These are phyloP conservation scores for Ectobius pallidus DNA, from an alignment of 2,888 invertebrate species.

Conservation along the genomic window DNA sequence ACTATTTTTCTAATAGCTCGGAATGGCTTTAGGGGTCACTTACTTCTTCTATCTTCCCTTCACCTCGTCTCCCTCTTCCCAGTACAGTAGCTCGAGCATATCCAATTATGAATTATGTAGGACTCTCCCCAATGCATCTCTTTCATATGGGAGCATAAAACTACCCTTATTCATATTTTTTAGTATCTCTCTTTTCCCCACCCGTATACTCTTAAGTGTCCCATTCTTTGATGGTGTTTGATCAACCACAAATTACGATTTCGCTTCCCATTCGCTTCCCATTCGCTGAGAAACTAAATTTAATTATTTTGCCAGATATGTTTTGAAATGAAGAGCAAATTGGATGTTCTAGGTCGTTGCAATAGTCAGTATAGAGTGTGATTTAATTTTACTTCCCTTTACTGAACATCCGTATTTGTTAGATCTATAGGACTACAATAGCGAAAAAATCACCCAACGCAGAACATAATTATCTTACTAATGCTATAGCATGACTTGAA, in stretches of 20 bases:
- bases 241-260: slow-evolving; percentile 23
- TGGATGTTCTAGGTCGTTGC: neutral
- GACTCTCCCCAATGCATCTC: slow-evolving; percentile 5
- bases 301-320: neutral
- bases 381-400: neutral
- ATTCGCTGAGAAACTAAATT: slow-evolving; percentile 1
- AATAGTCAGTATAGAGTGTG: too few relatives aligned
- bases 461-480: too few relatives aligned
- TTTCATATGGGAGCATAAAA: slow-evolving; percentile 2
- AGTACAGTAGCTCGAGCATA: slow-evolving; percentile 13
- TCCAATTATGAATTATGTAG: slow-evolving; percentile 26
- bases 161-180: slow-evolving; percentile 2
- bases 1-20: slow-evolving; percentile 17
- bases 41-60: neutral
- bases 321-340: neutral
- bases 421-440: too few relatives aligned
- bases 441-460: too few relatives aligned
- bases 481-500: too few relatives aligned
- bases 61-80: neutral
- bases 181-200: neutral
- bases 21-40: slow-evolving; percentile 34
- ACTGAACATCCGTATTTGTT: neutral
- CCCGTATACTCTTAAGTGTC: neutral
- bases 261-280: slow-evolving; percentile 18
- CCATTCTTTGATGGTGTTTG: neutral